Evolutionary conservation across 2,797 vertebrate species (phyloP).

Genomic region (Pangasius krempfi): DNA sequence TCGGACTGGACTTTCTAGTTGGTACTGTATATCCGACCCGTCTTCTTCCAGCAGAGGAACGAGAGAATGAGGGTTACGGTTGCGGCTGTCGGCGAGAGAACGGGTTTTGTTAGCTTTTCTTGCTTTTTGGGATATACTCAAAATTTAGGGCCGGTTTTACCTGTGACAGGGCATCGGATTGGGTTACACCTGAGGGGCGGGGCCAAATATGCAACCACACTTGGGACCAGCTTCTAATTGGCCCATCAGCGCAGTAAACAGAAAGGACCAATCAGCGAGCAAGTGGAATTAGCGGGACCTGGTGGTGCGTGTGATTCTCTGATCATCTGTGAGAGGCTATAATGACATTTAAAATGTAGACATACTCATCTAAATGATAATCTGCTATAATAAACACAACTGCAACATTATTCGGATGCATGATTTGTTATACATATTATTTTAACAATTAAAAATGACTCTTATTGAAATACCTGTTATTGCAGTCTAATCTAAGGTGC

Average conservation of each 20-base stretch:
- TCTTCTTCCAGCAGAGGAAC: slow-evolving; percentile 78
- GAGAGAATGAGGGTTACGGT: slow-evolving; percentile 76
- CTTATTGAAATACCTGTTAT: neutral
- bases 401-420: neutral
- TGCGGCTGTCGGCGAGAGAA: slow-evolving; percentile 76
- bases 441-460: neutral
- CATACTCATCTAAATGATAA: neutral
- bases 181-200: slow-evolving; percentile 78
- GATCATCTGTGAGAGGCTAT: neutral
- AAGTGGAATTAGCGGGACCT: slow-evolving; percentile 43
- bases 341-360: neutral
- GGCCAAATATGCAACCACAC: slow-evolving; percentile 65
- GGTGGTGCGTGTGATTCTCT: slow-evolving; percentile 6
- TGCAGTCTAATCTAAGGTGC: neutral
- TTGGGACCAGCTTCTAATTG: slow-evolving; percentile 66
- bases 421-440: neutral
- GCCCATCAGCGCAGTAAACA: slow-evolving; percentile 41
- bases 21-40: slow-evolving; percentile 90
- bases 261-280: slow-evolving; percentile 19
- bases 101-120: slow-evolving; percentile 97
- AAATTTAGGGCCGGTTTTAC: slow-evolving; percentile 83
- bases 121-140: slow-evolving; percentile 85
- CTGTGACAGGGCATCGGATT: slow-evolving; percentile 79
- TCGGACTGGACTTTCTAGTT: slow-evolving; percentile 99
- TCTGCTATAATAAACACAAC: neutral